A percentile compares a stretch with the other conserved stretches of the same genome.
Conservation (phyloP, 2,888 invertebrate genomes). For the Folsomia candida region DNA sequence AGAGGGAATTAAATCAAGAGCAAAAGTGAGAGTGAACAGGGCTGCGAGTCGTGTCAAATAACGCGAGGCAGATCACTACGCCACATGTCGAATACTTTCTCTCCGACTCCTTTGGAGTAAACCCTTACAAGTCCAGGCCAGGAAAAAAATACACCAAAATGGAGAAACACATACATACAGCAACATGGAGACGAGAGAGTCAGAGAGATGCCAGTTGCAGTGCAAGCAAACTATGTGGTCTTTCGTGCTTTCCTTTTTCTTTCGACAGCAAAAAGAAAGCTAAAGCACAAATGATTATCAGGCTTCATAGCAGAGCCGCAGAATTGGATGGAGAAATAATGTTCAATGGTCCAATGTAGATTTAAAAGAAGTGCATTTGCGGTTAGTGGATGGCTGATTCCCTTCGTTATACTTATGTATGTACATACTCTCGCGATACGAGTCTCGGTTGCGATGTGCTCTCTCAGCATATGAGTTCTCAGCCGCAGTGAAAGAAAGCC, state of each 20-base stretch:
- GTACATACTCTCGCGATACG: neutral
- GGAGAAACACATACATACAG: too few relatives aligned
- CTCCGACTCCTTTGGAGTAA: too few relatives aligned
- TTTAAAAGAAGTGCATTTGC: neutral
- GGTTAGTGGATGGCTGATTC: neutral
- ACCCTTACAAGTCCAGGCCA: too few relatives aligned
- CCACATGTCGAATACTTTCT: neutral
- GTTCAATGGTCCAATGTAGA: neutral
- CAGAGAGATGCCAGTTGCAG: too few relatives aligned
- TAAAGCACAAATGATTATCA: neutral
- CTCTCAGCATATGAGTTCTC: too few relatives aligned
- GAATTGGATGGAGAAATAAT: neutral
- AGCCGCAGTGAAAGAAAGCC: neutral
- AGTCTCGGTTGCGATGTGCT: too few relatives aligned
- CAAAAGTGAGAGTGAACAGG: neutral
- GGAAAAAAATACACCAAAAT: too few relatives aligned
- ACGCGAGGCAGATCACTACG: neutral
- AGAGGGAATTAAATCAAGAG: neutral
- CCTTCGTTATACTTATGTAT: neutral
- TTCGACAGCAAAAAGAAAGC: neutral
- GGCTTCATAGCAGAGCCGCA: neutral
- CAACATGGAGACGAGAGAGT: too few relatives aligned
- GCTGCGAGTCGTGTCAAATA: neutral
- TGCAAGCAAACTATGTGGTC: too few relatives aligned
- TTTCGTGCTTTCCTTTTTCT: too few relatives aligned